Evolutionary conservation across 1,140 invertebrate species (phyloP), one percentile per base, ranked within the genome.

Genomic region (Zaprionus tsacasi): DNA sequence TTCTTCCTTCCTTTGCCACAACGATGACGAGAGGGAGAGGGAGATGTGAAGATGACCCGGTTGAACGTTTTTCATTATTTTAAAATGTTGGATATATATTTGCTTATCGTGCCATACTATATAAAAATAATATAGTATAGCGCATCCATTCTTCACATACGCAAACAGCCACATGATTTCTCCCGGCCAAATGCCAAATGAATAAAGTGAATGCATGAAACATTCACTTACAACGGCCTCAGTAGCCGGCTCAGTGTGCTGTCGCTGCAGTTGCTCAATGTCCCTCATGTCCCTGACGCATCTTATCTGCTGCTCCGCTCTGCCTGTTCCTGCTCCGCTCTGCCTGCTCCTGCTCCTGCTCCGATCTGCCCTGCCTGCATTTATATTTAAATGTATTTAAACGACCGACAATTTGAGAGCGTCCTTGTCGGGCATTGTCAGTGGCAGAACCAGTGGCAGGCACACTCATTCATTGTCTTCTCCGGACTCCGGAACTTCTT

Each of bases 301-400:
- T 79, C 83, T 88, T 87, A 88, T 88, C 85, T 79, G 38, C 40
- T 21, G 21, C 21, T 21, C 21, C 21, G 21, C 21, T 21, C 21
- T 21, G 21, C 21, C 21, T 21, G 1, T 21, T 1, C 21, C 21
- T 21, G 21, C 21, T 36, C 48, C 13, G 59, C 35, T 21, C 7
- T 61, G 7, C 17, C 6, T 21, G 21, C 21, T n/a, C n/a, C 21
- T 36, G 40, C 35, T 15, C 60, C 60, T 17, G 63, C 69, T 50
- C 64, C 56, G n/a, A n/a, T n/a, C n/a, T n/a, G 73, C 57, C 66
- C 63, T 70, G 58, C 54, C 67, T 80, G 85, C 82, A 87, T 82
- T 87, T 90, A 85, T 90, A 89, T 89, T 90, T 89, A 90, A 89
- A 89, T 89, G 81, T 90, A 89, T 89, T 89, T 89, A 89, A 89